phyloP scores from a whole-genome alignment of 2,113 vertebrate genomes.

The Gasterosteus aculeatus region DNA sequence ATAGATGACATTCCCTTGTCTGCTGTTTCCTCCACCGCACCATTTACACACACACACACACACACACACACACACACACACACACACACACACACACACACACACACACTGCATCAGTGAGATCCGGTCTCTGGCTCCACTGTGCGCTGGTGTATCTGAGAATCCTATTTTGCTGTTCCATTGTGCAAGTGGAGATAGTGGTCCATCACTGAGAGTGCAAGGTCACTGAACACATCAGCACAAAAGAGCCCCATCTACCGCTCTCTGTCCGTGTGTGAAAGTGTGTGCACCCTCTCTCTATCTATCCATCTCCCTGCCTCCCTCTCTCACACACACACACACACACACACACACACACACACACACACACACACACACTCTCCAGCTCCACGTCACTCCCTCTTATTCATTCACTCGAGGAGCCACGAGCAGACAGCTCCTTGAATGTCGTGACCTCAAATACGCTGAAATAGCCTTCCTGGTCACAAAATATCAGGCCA shows the following conservation, averaged over 20 bases:
- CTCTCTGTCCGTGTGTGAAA: conserved; percentile 53
- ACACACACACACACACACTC: conserved; percentile 2
- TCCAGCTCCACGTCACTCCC: conserved; percentile 49
- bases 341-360: background rate
- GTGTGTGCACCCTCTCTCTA: conserved; percentile 44
- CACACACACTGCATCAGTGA: conserved; percentile 58
- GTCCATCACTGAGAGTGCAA: conserved; percentile 73
- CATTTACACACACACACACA: conserved; percentile 28
- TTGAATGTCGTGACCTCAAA: conserved; percentile 70
- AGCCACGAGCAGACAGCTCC: conserved; percentile 64
- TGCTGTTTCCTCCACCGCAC: conserved; percentile 44
- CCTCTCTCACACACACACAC: conserved; percentile 4
- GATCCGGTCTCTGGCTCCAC: conserved; percentile 55
- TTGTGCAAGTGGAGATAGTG: conserved; percentile 72
- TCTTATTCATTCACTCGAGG: conserved; percentile 64
- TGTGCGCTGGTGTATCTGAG: conserved; percentile 73
- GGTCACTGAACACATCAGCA: conserved; percentile 74
- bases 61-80: conserved; percentile 29
- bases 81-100: conserved; percentile 26
- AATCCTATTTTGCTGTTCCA: conserved; percentile 72
- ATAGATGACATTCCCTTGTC: conserved; percentile 66
- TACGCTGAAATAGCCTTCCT: conserved; percentile 59
- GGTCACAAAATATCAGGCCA: conserved; percentile 62
- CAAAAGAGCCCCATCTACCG: conserved; percentile 68
- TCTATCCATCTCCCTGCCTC: conserved; percentile 38